phyloP scores from a whole-genome alignment of 2,888 invertebrate genomes.

The Flabesymbios commensalis region DNA sequence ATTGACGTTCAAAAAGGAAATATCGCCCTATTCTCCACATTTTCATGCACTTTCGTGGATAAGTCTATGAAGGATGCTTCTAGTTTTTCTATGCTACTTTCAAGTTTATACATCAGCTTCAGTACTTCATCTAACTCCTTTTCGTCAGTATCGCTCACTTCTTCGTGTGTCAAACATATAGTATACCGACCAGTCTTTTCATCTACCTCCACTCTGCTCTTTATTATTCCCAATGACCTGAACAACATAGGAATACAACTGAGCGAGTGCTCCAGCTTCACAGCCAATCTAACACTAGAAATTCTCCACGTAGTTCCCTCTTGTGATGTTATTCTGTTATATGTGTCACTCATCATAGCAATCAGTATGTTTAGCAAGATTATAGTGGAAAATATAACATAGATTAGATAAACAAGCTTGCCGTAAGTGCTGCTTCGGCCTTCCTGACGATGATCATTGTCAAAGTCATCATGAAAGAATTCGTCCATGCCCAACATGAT shows the following conservation, averaged over 20 bases:
- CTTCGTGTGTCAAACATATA: no score
- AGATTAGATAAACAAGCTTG: constrained; percentile 49
- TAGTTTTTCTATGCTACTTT: no score
- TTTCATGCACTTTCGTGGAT: no score
- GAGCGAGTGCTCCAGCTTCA: constrained; percentile 30
- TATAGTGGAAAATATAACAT: constrained; percentile 45
- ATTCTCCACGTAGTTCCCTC: constrained; percentile 53
- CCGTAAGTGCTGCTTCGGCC: constrained; percentile 35
- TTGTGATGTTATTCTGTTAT: constrained; percentile 42
- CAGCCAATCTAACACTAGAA: constrained; percentile 51
- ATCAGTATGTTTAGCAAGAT: constrained; percentile 42
- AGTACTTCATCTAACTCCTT: no score
- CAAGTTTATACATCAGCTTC: no score
- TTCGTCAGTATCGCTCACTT: no score
- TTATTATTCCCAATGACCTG: constrained; percentile 12
- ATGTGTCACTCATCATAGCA: constrained; percentile 45
- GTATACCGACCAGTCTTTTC: no score
- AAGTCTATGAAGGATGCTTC: no score
- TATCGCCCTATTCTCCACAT: no score
- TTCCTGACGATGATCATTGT: constrained; percentile 32
- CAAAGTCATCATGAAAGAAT: constrained; percentile 43
- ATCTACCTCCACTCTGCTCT: no score
- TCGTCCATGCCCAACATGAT: constrained; percentile 57
- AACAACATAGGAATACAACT: constrained; percentile 17
- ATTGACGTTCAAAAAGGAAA: no score